Percentiles rank a stretch among this genome's conserved stretches.
phyloP scores from a whole-genome alignment of 2,888 invertebrate species.

The Xylophagus ater region DNA sequence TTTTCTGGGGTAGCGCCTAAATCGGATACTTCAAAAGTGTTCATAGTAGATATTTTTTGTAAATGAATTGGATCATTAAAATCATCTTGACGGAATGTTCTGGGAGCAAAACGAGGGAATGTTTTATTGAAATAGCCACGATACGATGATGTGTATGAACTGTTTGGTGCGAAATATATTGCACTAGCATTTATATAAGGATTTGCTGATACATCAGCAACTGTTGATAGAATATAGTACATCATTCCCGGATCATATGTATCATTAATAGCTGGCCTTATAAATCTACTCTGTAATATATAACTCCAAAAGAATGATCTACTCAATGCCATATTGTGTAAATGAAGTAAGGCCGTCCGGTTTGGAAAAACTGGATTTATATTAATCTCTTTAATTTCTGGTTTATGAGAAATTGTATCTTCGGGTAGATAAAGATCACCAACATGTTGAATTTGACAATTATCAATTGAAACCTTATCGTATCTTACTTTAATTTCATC shows the following conservation, averaged over 20 bases:
- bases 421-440: conserved; percentile 73
- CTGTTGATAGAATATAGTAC: conserved; percentile 90
- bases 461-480: conserved; percentile 73
- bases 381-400: conserved; percentile 87
- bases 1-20: conserved; percentile 73
- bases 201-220: conserved; percentile 90
- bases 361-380: conserved; percentile 92
- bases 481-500: conserved; percentile 78
- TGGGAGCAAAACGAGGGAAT: conserved; percentile 84
- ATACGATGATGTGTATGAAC: conserved; percentile 88
- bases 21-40: conserved; percentile 79
- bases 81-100: conserved; percentile 83
- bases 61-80: conserved; percentile 94
- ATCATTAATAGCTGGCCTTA: conserved; percentile 79
- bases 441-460: conserved; percentile 79
- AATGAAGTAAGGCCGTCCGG: conserved; percentile 80
- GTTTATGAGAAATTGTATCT: conserved; percentile 80
- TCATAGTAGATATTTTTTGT: conserved; percentile 87
- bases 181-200: conserved; percentile 86
- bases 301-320: conserved; percentile 94
- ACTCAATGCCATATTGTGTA: conserved; percentile 94
- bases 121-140: conserved; percentile 95
- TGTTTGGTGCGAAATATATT: conserved; percentile 87
- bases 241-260: conserved; percentile 96
- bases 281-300: conserved; percentile 80